Percentiles rank a stretch among this genome's conserved stretches.
Conservation (phyloP, 2,113 vertebrate species). For the Podilymbus podiceps region DNA sequence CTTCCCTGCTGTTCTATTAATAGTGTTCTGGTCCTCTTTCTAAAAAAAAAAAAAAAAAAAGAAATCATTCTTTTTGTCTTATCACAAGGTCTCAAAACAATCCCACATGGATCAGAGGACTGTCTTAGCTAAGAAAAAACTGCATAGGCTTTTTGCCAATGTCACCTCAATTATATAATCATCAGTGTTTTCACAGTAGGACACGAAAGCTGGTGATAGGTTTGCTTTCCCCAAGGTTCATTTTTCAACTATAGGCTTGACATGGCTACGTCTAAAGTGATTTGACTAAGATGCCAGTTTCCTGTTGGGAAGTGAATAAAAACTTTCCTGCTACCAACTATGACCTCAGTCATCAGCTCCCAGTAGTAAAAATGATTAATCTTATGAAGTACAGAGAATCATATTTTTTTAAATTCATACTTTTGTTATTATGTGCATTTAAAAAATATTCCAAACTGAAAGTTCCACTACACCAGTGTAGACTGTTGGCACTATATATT, state of each 20-base stretch:
- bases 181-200: slow-evolving; percentile 51
- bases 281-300: not conserved
- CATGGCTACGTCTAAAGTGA: slow-evolving; percentile 19
- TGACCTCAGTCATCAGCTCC: not conserved
- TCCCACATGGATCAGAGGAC: not conserved
- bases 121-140: not conserved
- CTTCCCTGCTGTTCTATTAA: not conserved
- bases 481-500: not conserved
- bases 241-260: slow-evolving; percentile 10
- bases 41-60: not conserved
- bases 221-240: slow-evolving; percentile 30
- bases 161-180: slow-evolving; percentile 60
- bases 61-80: not conserved
- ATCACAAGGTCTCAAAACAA: not conserved
- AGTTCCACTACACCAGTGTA: not conserved
- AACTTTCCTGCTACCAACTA: not conserved
- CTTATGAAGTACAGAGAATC: not conserved
- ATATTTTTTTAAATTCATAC: not conserved
- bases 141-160: not conserved
- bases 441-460: not conserved
- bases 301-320: slow-evolving; percentile 9
- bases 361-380: not conserved
- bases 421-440: not conserved
- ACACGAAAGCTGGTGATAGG: slow-evolving; percentile 2
- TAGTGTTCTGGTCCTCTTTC: not conserved